phyloP scores from a whole-genome alignment of 2,888 invertebrate species.

The Therioaphis trifolii region DNA sequence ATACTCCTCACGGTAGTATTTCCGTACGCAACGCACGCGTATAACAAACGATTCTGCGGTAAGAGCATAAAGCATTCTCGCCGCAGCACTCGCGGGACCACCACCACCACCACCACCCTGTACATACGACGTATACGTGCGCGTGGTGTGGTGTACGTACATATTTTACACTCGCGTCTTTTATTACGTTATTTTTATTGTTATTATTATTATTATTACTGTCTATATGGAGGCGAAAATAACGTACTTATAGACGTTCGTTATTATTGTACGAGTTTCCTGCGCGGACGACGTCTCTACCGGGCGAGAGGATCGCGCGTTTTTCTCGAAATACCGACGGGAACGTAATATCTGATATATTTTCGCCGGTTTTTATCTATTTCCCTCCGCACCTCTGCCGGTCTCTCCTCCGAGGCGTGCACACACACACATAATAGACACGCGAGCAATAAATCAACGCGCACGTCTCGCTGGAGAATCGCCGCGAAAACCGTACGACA shows the following conservation, averaged over 20 bases:
- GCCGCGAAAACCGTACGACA: too few species aligned
- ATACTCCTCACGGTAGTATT: too few species aligned
- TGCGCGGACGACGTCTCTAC: too few species aligned
- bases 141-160: background rate
- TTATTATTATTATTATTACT: background rate
- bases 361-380: constrained; percentile 43
- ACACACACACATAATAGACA: too few species aligned
- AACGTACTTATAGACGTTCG: background rate
- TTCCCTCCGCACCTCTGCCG: background rate
- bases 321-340: constrained; percentile 40
- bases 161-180: background rate
- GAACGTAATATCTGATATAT: constrained; percentile 45
- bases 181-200: background rate
- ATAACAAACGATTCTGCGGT: too few species aligned
- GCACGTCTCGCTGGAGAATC: constrained; percentile 39
- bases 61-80: too few species aligned
- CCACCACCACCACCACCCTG: too few species aligned
- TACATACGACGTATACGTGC: background rate
- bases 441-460: constrained; percentile 41
- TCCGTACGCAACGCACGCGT: too few species aligned
- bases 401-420: too few species aligned
- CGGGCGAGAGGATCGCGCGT: background rate
- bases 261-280: background rate
- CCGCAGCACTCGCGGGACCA: too few species aligned
- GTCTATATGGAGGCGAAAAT: background rate